phyloP scores from a whole-genome alignment of 2,113 vertebrate species.

The Sphyrna mokarran region DNA sequence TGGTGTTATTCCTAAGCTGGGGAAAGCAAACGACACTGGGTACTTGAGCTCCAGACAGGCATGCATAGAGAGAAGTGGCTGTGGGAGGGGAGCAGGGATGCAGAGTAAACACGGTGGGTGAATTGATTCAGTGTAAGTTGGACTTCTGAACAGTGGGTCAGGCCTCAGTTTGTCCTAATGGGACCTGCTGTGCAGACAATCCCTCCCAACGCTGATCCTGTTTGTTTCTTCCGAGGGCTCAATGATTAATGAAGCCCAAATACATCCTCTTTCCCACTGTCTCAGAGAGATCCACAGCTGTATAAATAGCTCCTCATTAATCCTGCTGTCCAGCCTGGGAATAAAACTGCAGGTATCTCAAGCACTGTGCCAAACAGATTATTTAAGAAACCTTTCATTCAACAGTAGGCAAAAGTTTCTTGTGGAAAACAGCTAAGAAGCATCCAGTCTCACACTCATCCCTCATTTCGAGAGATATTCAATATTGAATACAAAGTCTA shows the following conservation, averaged over 20 bases:
- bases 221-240: conserved; percentile 67
- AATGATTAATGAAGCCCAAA: conserved; percentile 81
- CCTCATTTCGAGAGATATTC: background rate
- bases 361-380: conserved; percentile 40
- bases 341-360: conserved; percentile 44
- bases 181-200: conserved; percentile 41
- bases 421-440: conserved; percentile 7
- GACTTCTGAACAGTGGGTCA: background rate
- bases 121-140: conserved; percentile 22
- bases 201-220: conserved; percentile 55
- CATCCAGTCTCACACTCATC: background rate
- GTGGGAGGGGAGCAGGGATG: background rate
- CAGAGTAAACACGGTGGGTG: conserved; percentile 1
- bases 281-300: conserved; percentile 68
- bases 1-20: background rate
- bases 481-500: background rate
- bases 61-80: background rate
- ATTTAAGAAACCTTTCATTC: background rate
- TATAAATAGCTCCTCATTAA: conserved; percentile 65
- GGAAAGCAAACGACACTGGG: background rate
- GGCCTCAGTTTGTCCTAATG: background rate
- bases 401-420: rapidly evolving
- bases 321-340: conserved; percentile 44
- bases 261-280: conserved; percentile 69
- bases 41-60: background rate